Evolutionary conservation across 2,888 invertebrate species (phyloP).

Genomic region (Carabus problematicus): DNA sequence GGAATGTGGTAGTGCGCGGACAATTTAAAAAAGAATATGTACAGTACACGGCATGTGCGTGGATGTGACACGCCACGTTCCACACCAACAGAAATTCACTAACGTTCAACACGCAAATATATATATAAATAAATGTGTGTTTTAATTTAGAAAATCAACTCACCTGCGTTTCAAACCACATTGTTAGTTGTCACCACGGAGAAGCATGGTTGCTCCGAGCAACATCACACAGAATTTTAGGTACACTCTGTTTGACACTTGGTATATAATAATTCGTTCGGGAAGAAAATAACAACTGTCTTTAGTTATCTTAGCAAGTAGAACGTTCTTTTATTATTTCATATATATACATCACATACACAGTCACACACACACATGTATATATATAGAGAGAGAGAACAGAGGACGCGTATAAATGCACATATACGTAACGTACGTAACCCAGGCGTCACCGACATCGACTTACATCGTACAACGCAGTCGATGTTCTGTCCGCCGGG

Average conservation of each 20-base stretch:
- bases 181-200: conserved; percentile 56
- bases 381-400: too few relatives aligned
- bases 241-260: conserved; percentile 2
- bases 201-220: conserved; percentile 58
- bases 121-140: too few relatives aligned
- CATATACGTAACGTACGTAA: background rate
- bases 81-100: too few relatives aligned
- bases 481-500: conserved; percentile 28
- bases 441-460: conserved; percentile 45
- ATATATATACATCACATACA: too few relatives aligned
- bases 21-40: background rate
- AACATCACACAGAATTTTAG: conserved; percentile 54
- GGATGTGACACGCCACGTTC: too few relatives aligned
- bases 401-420: too few relatives aligned
- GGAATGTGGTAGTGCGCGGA: too few relatives aligned
- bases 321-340: too few relatives aligned
- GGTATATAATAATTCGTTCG: background rate
- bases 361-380: too few relatives aligned
- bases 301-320: conserved; percentile 13
- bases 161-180: conserved; percentile 62
- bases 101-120: too few relatives aligned
- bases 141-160: too few relatives aligned
- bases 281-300: conserved; percentile 25
- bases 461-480: conserved; percentile 50
- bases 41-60: background rate